These are phyloP conservation scores for Grantiella picta DNA, from an alignment of 2,113 vertebrate genomes.

Conservation along the genomic window DNA sequence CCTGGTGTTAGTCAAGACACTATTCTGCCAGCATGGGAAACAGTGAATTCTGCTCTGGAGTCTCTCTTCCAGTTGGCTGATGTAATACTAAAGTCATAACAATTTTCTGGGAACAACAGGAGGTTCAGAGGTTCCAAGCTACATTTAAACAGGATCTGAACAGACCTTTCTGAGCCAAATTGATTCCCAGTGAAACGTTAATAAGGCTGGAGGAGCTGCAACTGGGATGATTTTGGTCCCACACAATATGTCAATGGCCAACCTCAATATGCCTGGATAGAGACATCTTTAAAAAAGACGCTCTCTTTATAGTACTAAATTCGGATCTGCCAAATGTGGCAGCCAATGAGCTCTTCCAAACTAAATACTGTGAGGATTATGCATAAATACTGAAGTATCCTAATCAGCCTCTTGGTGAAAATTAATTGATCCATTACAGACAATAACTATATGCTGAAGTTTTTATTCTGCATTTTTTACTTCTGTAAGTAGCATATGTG, in stretches of 20 bases:
- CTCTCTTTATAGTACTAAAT: not conserved
- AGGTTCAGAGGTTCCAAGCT: not conserved
- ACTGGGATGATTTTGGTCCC: not conserved
- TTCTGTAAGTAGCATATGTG: slow-evolving; percentile 21
- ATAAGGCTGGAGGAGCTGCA: not conserved
- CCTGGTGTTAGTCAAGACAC: not conserved
- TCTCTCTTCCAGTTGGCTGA: not conserved
- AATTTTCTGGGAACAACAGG: not conserved
- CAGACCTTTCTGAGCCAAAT: not conserved
- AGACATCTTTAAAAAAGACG: not conserved
- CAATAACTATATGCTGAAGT: slow-evolving; percentile 30
- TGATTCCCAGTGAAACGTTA: not conserved
- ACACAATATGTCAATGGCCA: not conserved
- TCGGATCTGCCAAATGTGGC: slow-evolving; percentile 3
- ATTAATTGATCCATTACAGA: slow-evolving; percentile 26
- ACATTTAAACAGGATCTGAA: not conserved
- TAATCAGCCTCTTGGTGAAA: slow-evolving; percentile 36
- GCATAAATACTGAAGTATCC: slow-evolving; percentile 8
- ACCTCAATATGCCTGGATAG: not conserved
- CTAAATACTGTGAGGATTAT: not conserved
- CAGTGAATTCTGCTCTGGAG: not conserved
- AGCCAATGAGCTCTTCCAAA: not conserved
- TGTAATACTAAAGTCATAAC: not conserved
- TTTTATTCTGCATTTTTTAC: slow-evolving; percentile 35
- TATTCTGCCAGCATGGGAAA: not conserved